These are phyloP conservation scores for Crocodylus rhombifer DNA, from an alignment of 2,797 vertebrate genomes.

Conservation along the genomic window DNA sequence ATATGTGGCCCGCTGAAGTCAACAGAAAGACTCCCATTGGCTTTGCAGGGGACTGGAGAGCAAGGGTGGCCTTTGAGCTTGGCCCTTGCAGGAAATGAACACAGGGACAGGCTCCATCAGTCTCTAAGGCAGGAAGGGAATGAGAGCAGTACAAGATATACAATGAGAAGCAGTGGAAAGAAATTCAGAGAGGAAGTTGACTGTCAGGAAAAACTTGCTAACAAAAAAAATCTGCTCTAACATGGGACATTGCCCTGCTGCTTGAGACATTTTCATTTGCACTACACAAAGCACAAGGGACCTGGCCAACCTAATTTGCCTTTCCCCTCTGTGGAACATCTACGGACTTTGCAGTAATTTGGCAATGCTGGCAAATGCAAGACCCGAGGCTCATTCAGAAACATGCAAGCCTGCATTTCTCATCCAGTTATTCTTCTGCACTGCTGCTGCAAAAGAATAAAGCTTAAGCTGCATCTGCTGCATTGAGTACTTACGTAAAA, in stretches of 20 bases:
- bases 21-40: neutral
- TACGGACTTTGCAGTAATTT: neutral
- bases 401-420: neutral
- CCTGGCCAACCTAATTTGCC: neutral
- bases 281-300: neutral
- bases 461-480: neutral
- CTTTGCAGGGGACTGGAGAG: neutral
- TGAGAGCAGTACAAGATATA: neutral
- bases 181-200: neutral
- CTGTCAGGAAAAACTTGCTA: neutral
- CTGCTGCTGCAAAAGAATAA: conserved; percentile 1
- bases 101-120: neutral
- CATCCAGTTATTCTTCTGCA: neutral
- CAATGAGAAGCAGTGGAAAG: neutral
- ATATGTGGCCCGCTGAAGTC: neutral
- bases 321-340: neutral
- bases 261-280: neutral
- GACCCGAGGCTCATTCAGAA: neutral
- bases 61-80: neutral
- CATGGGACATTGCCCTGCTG: neutral
- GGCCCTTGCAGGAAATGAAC: neutral
- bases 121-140: neutral
- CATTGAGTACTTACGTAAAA: conserved; percentile 89
- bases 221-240: neutral
- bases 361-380: neutral